Percentiles rank a stretch among this genome's conserved stretches.
These are phyloP conservation scores for Heteromurus nitidus DNA, from an alignment of 2,888 invertebrate genomes.

Conservation along the genomic window DNA sequence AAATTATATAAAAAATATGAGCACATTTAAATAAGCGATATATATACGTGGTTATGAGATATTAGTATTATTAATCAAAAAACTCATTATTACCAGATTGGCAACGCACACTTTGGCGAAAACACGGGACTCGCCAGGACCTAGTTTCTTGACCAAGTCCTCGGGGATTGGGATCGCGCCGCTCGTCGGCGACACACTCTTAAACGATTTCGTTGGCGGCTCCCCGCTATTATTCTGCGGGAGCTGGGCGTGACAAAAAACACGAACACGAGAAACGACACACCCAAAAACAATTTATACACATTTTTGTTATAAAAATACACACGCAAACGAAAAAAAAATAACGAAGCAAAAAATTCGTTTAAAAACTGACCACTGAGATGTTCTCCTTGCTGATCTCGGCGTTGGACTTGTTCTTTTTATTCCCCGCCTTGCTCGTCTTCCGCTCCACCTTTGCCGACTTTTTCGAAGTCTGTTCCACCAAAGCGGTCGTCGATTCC, in stretches of 20 bases:
- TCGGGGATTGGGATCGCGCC: not conserved
- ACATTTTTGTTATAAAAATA: not conserved
- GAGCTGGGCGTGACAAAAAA: too few species aligned
- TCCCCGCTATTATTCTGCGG: not conserved
- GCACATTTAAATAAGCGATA: too few species aligned
- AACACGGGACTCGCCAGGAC: constrained; percentile 66
- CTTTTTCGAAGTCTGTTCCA: constrained; percentile 44
- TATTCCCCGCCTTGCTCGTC: constrained; percentile 26
- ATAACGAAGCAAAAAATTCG: too few species aligned
- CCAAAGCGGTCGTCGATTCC: constrained; percentile 5
- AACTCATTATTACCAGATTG: constrained; percentile 63
- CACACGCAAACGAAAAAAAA: not conserved
- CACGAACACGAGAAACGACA: too few species aligned
- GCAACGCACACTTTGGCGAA: constrained; percentile 72
- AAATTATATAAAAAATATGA: too few species aligned
- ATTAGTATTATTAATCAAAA: too few species aligned
- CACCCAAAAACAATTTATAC: too few species aligned
- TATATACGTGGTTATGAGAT: too few species aligned
- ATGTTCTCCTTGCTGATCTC: constrained; percentile 51
- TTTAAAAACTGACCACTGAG: constrained; percentile 48
- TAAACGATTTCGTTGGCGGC: too few species aligned
- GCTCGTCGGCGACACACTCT: not conserved
- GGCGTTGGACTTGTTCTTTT: constrained; percentile 35
- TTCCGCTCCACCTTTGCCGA: constrained; percentile 56
- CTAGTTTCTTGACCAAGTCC: constrained; percentile 40